Evolutionary conservation across 2,113 vertebrate genomes (phyloP).

Genomic region (Eulemur macaco): DNA sequence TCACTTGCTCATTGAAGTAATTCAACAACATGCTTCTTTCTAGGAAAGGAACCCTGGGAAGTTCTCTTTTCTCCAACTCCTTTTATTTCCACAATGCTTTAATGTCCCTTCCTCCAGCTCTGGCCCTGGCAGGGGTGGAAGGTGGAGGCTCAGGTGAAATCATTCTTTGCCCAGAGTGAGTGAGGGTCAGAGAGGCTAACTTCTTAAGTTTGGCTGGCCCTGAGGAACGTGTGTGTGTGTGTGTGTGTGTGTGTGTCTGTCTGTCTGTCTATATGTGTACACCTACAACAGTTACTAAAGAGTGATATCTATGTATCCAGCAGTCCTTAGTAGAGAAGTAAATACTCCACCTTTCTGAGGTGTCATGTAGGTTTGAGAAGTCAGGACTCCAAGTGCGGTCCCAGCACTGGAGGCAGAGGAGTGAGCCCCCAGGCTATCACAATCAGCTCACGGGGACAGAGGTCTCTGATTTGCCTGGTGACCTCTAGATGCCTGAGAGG

Average conservation of each 20-base stretch:
- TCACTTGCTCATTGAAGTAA: neutral
- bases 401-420: neutral
- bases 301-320: neutral
- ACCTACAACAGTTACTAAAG: neutral
- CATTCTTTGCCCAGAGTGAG: neutral
- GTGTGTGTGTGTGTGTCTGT: neutral
- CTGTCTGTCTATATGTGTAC: neutral
- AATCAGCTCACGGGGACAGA: neutral
- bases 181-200: neutral
- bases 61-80: neutral
- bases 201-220: neutral
- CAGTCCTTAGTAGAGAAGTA: neutral
- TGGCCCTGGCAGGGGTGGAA: neutral
- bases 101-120: neutral
- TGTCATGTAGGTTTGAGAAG: neutral
- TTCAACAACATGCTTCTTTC: neutral
- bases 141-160: neutral
- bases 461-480: neutral
- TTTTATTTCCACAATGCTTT: neutral
- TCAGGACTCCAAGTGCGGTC: neutral
- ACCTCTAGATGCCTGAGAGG: neutral
- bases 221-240: neutral
- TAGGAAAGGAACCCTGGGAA: neutral
- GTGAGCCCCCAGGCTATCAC: neutral
- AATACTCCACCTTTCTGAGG: neutral